Evolutionary conservation across 1,140 invertebrate species (phyloP).

Genomic region (Heliothis virescens): DNA sequence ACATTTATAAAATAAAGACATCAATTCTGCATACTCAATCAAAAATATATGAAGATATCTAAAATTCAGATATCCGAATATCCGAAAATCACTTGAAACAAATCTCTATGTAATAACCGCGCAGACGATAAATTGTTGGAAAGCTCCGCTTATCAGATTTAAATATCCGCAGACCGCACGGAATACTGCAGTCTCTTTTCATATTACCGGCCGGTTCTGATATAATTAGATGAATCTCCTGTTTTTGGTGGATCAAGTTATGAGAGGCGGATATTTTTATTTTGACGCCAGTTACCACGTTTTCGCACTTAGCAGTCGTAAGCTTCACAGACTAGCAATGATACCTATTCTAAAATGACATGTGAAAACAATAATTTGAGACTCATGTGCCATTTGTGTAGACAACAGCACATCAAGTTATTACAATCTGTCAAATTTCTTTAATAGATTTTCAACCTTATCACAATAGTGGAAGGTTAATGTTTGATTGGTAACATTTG

Average conservation of each 20-base stretch:
- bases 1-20: constrained; percentile 7
- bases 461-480: no score
- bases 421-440: no score
- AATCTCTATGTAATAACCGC: constrained; percentile 29
- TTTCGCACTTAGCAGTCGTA: no score
- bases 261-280: neutral
- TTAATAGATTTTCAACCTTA: no score
- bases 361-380: no score
- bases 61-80: constrained; percentile 20
- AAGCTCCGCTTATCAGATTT: constrained; percentile 37
- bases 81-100: constrained; percentile 37
- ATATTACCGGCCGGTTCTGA: constrained; percentile 29
- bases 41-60: constrained; percentile 7
- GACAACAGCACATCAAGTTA: no score
- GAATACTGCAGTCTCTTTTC: constrained; percentile 36
- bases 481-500: no score
- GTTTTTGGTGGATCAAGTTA: neutral
- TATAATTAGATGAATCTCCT: constrained; percentile 43
- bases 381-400: no score
- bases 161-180: constrained; percentile 37
- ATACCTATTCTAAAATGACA: no score
- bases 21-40: neutral
- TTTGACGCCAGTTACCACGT: no score
- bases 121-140: constrained; percentile 39
- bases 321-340: no score